Conservation (phyloP, 2,888 invertebrate genomes). For the Eristalis tenax region DNA sequence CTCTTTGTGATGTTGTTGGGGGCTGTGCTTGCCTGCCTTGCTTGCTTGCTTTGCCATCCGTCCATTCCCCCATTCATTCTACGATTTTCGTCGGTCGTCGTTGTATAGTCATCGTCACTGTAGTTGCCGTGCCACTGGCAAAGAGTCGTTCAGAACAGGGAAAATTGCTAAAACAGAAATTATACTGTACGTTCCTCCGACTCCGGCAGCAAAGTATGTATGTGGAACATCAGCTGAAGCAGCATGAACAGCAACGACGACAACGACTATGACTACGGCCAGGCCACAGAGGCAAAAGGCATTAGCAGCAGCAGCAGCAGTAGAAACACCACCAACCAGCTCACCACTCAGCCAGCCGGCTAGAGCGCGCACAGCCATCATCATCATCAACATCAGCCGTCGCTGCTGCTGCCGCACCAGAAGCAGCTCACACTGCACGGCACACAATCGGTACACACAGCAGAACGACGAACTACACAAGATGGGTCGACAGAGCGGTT, state of each 20-base stretch:
- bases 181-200: constrained; percentile 54
- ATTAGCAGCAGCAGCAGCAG: neutral
- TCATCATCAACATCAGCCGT: constrained; percentile 7
- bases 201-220: constrained; percentile 32
- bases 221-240: constrained; percentile 71
- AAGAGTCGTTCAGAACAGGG: constrained; percentile 66
- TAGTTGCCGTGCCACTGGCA: constrained; percentile 49
- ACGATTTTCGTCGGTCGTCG: constrained; percentile 43
- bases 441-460: constrained; percentile 51
- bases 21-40: constrained; percentile 53
- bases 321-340: neutral
- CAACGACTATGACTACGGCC: neutral
- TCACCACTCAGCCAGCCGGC: constrained; percentile 3
- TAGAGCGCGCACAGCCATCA: constrained; percentile 7
- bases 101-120: constrained; percentile 32
- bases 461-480: constrained; percentile 8
- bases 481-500: constrained; percentile 29
- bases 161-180: constrained; percentile 71
- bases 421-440: constrained; percentile 40
- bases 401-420: constrained; percentile 54
- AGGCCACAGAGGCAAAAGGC: constrained; percentile 1
- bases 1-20: constrained; percentile 69
- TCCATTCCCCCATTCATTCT: constrained; percentile 45
- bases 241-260: constrained; percentile 36
- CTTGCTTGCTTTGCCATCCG: constrained; percentile 30